Percentiles rank a stretch among this genome's conserved stretches.
Evolutionary conservation across 2,113 vertebrate species (phyloP).

Genomic region (Charadrius vociferus): DNA sequence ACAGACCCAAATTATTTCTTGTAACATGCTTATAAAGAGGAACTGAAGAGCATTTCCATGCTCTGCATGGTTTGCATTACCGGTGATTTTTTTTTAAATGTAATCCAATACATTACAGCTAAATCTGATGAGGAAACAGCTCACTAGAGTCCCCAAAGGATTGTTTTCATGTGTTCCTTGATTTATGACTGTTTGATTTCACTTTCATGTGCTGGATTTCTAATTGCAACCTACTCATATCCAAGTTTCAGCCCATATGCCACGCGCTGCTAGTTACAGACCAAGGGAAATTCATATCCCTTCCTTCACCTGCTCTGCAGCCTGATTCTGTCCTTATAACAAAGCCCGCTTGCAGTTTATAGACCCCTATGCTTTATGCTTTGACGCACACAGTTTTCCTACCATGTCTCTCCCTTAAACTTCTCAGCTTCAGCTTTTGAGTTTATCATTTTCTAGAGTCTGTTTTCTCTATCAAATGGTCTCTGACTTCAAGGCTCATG

Average conservation of each 20-base stretch:
- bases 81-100: not conserved
- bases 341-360: not conserved
- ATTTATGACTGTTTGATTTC: conserved; percentile 48
- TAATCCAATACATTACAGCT: conserved; percentile 26
- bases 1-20: conserved; percentile 43
- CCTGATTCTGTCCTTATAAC: not conserved
- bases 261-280: not conserved
- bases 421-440: not conserved
- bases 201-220: not conserved
- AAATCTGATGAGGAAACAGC: conserved; percentile 62
- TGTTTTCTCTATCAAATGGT: not conserved
- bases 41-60: conserved; percentile 38
- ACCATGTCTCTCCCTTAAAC: not conserved
- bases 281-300: not conserved
- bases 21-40: conserved; percentile 29
- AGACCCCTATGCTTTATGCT: not conserved
- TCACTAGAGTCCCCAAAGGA: not conserved
- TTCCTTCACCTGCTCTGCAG: not conserved
- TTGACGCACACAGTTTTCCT: not conserved
- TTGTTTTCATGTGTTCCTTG: not conserved
- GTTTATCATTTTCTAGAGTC: not conserved
- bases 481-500: not conserved
- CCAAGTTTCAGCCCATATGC: not conserved
- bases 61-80: conserved; percentile 23
- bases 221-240: not conserved